Percentiles rank a stretch among this genome's conserved stretches.
Conservation (phyloP, 2,888 invertebrate species). For the Maniola hyperantus region DNA sequence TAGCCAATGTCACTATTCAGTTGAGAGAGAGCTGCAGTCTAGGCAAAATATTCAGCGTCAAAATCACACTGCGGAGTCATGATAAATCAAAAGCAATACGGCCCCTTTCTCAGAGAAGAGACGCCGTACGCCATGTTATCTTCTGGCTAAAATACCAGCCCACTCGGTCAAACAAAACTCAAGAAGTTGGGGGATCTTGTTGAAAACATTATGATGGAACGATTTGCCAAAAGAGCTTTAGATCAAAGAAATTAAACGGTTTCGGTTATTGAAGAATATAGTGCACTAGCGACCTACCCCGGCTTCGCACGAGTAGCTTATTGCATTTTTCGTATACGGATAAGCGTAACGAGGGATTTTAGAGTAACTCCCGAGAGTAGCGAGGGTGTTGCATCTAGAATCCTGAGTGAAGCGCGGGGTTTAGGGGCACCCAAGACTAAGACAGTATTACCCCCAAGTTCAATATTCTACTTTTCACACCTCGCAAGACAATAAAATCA, state of each 20-base stretch:
- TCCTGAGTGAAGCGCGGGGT: too few relatives aligned
- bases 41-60: constrained; percentile 2
- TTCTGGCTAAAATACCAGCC: not conserved
- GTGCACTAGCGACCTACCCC: too few relatives aligned
- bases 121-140: not conserved
- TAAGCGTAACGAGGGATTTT: too few relatives aligned
- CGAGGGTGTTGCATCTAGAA: too few relatives aligned
- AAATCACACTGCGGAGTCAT: not conserved
- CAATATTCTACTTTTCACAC: too few relatives aligned
- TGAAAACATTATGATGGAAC: not conserved
- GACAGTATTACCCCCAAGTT: too few relatives aligned
- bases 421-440: too few relatives aligned
- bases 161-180: not conserved
- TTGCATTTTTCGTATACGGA: too few relatives aligned
- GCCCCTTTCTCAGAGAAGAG: not conserved
- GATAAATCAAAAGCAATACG: not conserved
- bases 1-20: constrained; percentile 1
- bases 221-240: not conserved
- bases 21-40: constrained; percentile 3
- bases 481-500: too few relatives aligned
- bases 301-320: too few relatives aligned
- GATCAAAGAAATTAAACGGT: not conserved
- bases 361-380: too few relatives aligned
- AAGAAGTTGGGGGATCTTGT: not conserved
- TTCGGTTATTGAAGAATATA: too few relatives aligned